Percentiles rank a stretch among this genome's conserved stretches.
These are phyloP conservation scores for Paramormyrops kingsleyae DNA, from an alignment of 2,113 vertebrate genomes.

Conservation along the genomic window DNA sequence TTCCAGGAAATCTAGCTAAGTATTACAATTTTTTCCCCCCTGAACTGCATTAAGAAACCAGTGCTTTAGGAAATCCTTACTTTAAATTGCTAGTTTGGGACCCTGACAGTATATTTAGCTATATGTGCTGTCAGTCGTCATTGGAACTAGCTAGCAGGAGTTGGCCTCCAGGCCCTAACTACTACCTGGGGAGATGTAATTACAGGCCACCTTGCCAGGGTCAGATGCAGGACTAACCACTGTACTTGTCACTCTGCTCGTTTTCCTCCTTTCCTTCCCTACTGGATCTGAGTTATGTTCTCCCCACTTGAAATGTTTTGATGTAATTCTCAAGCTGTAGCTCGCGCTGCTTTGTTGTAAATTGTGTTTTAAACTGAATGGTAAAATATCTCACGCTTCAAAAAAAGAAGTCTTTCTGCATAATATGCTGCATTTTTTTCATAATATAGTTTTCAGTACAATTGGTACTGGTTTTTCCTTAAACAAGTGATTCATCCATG, in stretches of 20 bases:
- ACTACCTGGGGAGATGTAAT: conserved; percentile 21
- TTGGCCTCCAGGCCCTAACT: conserved; percentile 18
- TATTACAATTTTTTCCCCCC: neutral
- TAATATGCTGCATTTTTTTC: neutral
- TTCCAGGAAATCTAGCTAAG: neutral
- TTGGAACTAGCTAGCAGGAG: conserved; percentile 11
- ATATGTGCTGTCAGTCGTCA: neutral
- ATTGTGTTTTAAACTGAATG: neutral
- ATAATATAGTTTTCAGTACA: neutral
- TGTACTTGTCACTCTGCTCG: neutral
- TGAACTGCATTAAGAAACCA: neutral
- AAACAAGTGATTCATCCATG: neutral
- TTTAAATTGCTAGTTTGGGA: conserved; percentile 32
- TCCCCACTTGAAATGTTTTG: neutral
- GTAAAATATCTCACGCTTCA: neutral
- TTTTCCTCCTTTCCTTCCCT: neutral
- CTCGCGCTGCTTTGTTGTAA: neutral
- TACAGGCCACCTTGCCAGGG: conserved; percentile 7
- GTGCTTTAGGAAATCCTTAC: conserved; percentile 15
- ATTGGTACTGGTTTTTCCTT: neutral
- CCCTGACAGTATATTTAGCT: conserved; percentile 13
- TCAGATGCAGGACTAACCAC: neutral
- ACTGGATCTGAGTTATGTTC: neutral
- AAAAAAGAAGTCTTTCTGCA: neutral
- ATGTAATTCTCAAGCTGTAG: neutral